Conservation (phyloP, 2,113 vertebrate species). For the Prinia subflava region DNA sequence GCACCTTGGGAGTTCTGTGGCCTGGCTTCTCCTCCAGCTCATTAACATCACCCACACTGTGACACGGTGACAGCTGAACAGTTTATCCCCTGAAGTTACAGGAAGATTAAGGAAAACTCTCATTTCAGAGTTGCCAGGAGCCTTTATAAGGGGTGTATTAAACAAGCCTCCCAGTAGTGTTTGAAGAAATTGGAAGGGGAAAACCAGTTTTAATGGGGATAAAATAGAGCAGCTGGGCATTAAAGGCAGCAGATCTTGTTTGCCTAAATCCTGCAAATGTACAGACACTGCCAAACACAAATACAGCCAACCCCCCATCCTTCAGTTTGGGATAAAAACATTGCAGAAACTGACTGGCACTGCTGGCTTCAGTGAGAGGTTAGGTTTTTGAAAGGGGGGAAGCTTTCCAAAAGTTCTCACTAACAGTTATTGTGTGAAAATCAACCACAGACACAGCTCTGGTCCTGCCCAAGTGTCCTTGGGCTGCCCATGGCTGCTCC, state of each 20-base stretch:
- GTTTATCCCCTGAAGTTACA: neutral
- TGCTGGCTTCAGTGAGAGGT: neutral
- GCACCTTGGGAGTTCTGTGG: neutral
- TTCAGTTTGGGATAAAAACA: neutral
- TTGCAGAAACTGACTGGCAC: neutral
- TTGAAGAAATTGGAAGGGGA: neutral
- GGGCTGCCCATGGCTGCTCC: rapidly evolving
- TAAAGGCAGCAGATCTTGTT: neutral
- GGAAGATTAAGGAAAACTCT: neutral
- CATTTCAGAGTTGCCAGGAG: neutral
- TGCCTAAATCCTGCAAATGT: neutral
- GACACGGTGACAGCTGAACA: neutral
- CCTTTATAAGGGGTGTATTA: neutral
- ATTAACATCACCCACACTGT: neutral
- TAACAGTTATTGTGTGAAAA: neutral
- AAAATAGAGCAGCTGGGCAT: neutral
- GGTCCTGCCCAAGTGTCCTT: neutral
- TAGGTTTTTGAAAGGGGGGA: neutral
- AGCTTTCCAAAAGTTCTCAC: neutral
- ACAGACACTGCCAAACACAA: neutral
- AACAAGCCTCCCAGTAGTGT: neutral
- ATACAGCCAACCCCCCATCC: neutral
- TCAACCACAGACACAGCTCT: neutral
- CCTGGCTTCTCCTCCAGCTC: neutral
- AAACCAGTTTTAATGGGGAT: neutral